These are phyloP conservation scores for Caenorhabditis sp. DNA, from an alignment of 2,888 invertebrate species.

Conservation along the genomic window DNA sequence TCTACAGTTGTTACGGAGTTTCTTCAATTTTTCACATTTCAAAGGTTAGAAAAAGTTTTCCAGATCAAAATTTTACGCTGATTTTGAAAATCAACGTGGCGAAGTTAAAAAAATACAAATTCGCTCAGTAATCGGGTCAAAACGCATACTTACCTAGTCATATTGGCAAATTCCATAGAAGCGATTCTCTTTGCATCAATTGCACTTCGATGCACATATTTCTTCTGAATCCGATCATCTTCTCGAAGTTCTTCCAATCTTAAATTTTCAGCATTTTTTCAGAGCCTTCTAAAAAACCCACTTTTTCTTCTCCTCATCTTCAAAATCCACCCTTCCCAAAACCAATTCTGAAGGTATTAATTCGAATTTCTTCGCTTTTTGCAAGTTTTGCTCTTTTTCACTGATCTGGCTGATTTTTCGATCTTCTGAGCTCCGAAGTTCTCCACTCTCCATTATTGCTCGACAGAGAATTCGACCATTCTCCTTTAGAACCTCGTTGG, in stretches of 20 bases:
- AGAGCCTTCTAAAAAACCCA: neutral
- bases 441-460: slow-evolving; percentile 25
- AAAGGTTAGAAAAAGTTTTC: neutral
- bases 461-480: slow-evolving; percentile 31
- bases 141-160: slow-evolving; percentile 14
- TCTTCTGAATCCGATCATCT: slow-evolving; percentile 24
- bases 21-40: neutral
- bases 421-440: slow-evolving; percentile 16
- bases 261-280: neutral
- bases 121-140: too few relatives aligned
- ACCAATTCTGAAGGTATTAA: slow-evolving; percentile 16
- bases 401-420: neutral
- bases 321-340: slow-evolving; percentile 12
- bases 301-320: slow-evolving; percentile 18
- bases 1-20: neutral
- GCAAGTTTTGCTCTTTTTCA: neutral
- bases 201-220: slow-evolving; percentile 23
- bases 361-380: slow-evolving; percentile 14
- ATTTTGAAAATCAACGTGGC: neutral
- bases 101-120: too few relatives aligned
- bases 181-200: slow-evolving; percentile 20
- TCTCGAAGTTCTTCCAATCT: slow-evolving; percentile 33
- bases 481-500: slow-evolving; percentile 8
- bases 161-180: slow-evolving; percentile 24
- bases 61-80: neutral